Percentiles rank a stretch among this genome's conserved stretches.
phyloP scores from a whole-genome alignment of 2,113 vertebrate genomes.

The Chlamydotis undulata region DNA sequence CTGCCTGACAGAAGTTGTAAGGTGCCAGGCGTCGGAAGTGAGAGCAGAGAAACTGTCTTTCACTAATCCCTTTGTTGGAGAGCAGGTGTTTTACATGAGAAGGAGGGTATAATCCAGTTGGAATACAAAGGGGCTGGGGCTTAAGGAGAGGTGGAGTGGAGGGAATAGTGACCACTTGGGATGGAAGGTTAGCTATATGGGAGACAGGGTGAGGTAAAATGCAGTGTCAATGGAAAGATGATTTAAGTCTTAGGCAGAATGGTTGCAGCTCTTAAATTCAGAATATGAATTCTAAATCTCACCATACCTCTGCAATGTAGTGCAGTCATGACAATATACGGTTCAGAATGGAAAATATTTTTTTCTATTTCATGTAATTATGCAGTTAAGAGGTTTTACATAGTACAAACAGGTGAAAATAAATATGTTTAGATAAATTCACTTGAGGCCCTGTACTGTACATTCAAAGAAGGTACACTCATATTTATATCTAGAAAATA shows the following conservation, averaged over 20 bases:
- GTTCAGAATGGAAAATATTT: background rate
- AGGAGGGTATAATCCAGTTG: background rate
- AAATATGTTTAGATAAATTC: background rate
- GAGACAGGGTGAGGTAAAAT: background rate
- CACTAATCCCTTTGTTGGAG: background rate
- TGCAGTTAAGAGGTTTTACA: fast-evolving
- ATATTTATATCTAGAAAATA: background rate
- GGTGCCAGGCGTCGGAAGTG: background rate
- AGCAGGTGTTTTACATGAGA: background rate
- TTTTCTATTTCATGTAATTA: background rate
- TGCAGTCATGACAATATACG: background rate
- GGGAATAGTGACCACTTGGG: background rate
- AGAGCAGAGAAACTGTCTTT: background rate
- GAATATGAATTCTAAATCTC: background rate
- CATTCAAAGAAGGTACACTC: background rate
- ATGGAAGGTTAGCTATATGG: background rate
- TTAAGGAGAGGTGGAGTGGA: background rate
- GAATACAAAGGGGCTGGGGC: background rate
- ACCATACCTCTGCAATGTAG: background rate
- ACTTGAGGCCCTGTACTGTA: background rate
- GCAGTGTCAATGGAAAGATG: background rate
- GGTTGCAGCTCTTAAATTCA: background rate
- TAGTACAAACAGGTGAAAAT: background rate
- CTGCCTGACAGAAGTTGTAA: background rate
- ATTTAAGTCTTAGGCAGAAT: background rate